A percentile compares a stretch with the other conserved stretches of the same genome.
Evolutionary conservation across 2,113 vertebrate genomes (phyloP).

Genomic region (Orientallactaga bullata): DNA sequence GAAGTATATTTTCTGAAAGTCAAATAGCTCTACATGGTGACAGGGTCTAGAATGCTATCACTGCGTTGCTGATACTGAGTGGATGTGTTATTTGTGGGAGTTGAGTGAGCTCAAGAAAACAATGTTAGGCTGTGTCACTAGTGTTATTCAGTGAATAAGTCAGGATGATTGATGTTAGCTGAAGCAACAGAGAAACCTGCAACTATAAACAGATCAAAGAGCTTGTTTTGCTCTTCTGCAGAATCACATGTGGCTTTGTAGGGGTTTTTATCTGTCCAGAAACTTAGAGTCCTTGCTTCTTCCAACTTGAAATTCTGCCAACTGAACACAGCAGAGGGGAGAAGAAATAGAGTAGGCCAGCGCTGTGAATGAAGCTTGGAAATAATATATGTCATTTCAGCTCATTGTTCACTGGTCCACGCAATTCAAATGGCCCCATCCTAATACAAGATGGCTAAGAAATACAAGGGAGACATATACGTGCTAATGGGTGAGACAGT

Average conservation of each 20-base stretch:
- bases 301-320: constrained; percentile 17
- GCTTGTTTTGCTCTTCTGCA: not conserved
- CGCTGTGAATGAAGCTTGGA: not conserved
- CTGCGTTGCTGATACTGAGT: not conserved
- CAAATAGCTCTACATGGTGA: not conserved
- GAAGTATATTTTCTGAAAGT: constrained; percentile 42
- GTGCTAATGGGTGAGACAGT: not conserved
- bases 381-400: not conserved
- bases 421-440: not conserved
- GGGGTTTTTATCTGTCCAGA: not conserved
- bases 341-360: not conserved
- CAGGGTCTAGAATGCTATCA: not conserved
- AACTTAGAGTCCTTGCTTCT: not conserved
- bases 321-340: not conserved
- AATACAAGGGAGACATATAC: constrained; percentile 25
- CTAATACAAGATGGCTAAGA: not conserved
- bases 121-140: not conserved
- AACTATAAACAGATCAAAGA: not conserved
- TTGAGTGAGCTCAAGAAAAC: not conserved
- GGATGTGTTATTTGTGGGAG: constrained; percentile 1
- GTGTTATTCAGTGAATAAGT: constrained; percentile 22
- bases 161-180: not conserved
- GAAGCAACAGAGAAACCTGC: constrained; percentile 23
- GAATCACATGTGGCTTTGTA: not conserved
- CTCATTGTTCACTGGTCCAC: not conserved